Evolutionary conservation across 2,888 invertebrate genomes (phyloP).

Genomic region (Catocala nupta): DNA sequence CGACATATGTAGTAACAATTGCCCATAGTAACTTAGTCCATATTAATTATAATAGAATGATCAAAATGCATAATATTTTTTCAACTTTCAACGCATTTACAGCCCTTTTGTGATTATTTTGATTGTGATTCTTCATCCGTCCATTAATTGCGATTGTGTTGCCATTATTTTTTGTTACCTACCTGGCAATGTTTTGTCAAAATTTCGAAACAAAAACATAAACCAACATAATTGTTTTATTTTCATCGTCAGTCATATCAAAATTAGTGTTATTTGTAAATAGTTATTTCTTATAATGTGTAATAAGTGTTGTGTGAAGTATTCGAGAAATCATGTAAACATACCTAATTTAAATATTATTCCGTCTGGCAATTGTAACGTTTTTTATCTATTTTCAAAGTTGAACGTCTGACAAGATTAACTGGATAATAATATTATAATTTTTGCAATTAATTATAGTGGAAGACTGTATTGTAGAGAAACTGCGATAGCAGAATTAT

Average conservation of each 20-base stretch:
- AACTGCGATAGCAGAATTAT: no score
- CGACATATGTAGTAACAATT: not conserved
- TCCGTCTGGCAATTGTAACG: slow-evolving; percentile 35
- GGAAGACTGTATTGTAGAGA: no score
- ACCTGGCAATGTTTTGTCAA: slow-evolving; percentile 24
- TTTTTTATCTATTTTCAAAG: not conserved
- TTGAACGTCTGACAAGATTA: no score
- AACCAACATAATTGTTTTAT: slow-evolving; percentile 18
- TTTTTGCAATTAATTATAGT: no score
- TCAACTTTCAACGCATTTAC: slow-evolving; percentile 6
- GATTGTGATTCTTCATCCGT: slow-evolving; percentile 55
- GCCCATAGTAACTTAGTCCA: not conserved
- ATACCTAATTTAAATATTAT: slow-evolving; percentile 34
- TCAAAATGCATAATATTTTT: slow-evolving; percentile 19
- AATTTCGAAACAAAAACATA: slow-evolving; percentile 5
- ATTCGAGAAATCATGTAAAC: slow-evolving; percentile 26
- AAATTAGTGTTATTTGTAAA: slow-evolving; percentile 41
- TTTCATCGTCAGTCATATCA: slow-evolving; percentile 46
- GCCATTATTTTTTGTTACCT: slow-evolving; percentile 25
- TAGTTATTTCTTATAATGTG: slow-evolving; percentile 36
- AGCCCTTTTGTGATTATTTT: slow-evolving; percentile 32
- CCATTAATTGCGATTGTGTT: slow-evolving; percentile 49
- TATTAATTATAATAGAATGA: not conserved
- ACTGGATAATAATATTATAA: no score
- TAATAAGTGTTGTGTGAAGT: slow-evolving; percentile 45